A percentile compares a stretch with the other conserved stretches of the same genome.
Evolutionary conservation across 2,797 vertebrate species (phyloP).

Genomic region (Coregonus sp.): DNA sequence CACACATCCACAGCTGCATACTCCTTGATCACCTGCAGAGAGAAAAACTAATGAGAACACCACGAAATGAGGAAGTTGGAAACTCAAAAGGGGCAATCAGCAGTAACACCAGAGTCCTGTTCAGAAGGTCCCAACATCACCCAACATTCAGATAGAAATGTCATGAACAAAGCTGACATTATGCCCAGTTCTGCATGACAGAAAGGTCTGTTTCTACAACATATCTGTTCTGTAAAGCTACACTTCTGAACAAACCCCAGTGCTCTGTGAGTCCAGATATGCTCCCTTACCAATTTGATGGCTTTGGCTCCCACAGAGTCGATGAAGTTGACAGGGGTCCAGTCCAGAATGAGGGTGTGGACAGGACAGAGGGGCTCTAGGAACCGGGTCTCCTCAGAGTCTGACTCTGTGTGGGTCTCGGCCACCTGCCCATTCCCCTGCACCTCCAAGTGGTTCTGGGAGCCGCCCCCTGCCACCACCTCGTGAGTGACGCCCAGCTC

Average conservation of each 20-base stretch:
- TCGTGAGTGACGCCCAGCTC: constrained; percentile 78
- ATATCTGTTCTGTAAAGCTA: not conserved
- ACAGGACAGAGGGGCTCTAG: constrained; percentile 67
- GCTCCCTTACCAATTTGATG: constrained; percentile 83
- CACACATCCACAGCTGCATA: constrained; percentile 80
- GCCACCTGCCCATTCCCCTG: constrained; percentile 74
- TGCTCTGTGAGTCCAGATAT: too few relatives aligned
- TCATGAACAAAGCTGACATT: not conserved
- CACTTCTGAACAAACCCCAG: not conserved
- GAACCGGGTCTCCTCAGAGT: constrained; percentile 75
- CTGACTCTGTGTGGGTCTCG: constrained; percentile 45
- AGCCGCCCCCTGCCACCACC: constrained; percentile 62
- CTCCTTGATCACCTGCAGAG: constrained; percentile 87
- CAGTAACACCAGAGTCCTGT: too few relatives aligned
- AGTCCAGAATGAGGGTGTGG: constrained; percentile 88
- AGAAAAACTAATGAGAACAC: constrained; percentile 13
- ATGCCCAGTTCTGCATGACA: not conserved
- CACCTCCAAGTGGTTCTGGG: constrained; percentile 43
- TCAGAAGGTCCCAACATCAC: not conserved
- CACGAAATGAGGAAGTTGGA: not conserved
- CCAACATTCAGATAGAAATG: not conserved
- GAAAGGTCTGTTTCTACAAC: not conserved
- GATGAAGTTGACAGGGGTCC: constrained; percentile 86
- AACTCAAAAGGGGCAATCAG: too few relatives aligned
- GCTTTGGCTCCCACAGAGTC: constrained; percentile 94